phyloP scores from a whole-genome alignment of 2,113 vertebrate genomes.

The Cryptomyrus ogoouensis region DNA sequence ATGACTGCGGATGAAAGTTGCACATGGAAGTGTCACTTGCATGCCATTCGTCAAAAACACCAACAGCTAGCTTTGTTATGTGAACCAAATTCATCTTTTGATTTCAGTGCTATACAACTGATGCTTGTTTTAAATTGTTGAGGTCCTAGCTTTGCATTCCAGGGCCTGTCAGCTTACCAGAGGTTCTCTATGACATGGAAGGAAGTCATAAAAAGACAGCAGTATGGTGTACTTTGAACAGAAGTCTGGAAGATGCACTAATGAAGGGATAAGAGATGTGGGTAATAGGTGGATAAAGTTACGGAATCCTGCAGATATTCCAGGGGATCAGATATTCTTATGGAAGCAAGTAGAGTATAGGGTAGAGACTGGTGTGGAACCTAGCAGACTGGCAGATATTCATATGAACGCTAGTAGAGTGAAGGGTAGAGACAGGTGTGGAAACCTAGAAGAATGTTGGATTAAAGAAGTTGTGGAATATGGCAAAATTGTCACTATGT shows the following conservation, averaged over 20 bases:
- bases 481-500: background rate
- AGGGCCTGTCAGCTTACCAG: background rate
- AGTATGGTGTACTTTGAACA: background rate
- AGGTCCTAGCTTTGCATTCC: background rate
- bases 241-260: background rate
- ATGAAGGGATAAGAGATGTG: background rate
- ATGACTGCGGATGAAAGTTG: background rate
- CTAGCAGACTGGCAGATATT: background rate
- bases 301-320: background rate
- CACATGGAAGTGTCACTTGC: background rate
- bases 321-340: background rate
- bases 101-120: background rate
- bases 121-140: background rate
- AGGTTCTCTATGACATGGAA: background rate
- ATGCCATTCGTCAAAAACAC: background rate
- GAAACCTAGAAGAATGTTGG: background rate
- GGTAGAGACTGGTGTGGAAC: background rate
- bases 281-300: background rate
- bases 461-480: background rate
- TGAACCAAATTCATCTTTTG: background rate
- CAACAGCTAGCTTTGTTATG: background rate
- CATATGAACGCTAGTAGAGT: background rate
- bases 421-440: background rate
- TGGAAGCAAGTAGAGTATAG: background rate
- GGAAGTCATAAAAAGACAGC: background rate